Conservation (phyloP, 2,797 vertebrate species). For the Smutsia gigantea region DNA sequence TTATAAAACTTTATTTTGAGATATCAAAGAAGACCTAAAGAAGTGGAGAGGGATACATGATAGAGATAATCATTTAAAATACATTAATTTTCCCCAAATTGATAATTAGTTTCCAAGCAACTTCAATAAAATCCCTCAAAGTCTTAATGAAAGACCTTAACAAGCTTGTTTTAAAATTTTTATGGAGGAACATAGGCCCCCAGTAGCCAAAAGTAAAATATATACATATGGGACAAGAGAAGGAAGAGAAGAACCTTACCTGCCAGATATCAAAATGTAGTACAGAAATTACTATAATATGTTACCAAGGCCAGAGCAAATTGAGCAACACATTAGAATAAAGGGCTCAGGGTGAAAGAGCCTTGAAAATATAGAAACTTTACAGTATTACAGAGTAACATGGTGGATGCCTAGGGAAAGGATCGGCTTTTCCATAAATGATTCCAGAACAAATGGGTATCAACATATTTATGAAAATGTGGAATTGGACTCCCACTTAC, state of each 20-base stretch:
- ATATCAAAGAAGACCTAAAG: neutral
- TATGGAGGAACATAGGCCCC: neutral
- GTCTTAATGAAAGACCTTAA: neutral
- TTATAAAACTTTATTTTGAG: neutral
- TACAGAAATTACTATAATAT: neutral
- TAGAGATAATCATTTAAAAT: conserved; percentile 15
- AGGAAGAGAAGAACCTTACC: neutral
- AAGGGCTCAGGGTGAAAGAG: neutral
- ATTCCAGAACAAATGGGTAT: neutral
- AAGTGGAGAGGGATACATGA: neutral
- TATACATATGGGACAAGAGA: neutral
- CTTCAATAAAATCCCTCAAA: conserved; percentile 4
- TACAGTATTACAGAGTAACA: neutral
- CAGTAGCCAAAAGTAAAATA: conserved; percentile 5
- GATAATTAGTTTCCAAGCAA: neutral
- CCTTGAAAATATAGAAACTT: neutral
- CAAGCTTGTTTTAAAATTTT: neutral
- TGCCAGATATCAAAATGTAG: neutral
- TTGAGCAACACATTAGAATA: neutral
- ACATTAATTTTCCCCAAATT: neutral
- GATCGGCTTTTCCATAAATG: neutral
- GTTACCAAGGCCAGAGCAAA: neutral
- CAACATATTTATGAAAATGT: neutral
- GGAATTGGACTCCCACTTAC: neutral
- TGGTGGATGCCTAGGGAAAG: neutral